Evolutionary conservation across 2,113 vertebrate genomes (phyloP).

Genomic region (Sturnira hondurensis): DNA sequence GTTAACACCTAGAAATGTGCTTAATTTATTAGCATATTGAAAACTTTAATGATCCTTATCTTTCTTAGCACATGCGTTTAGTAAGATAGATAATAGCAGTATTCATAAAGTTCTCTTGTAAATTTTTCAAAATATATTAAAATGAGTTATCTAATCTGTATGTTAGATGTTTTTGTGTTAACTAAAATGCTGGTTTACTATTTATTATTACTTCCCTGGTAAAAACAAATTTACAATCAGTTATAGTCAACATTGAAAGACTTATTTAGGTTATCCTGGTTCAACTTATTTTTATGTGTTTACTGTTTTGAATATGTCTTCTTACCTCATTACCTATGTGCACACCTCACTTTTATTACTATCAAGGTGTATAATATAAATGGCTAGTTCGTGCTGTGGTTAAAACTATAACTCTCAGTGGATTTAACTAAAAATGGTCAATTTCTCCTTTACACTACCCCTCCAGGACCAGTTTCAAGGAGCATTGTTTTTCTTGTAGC

Average conservation of each 20-base stretch:
- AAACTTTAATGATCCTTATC: not conserved
- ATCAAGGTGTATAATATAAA: not conserved
- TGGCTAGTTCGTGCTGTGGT: not conserved
- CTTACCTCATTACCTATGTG: not conserved
- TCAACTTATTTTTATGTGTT: not conserved
- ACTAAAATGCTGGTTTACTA: not conserved
- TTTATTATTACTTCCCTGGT: not conserved
- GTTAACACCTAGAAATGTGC: not conserved
- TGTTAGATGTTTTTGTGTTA: not conserved
- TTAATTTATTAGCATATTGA: not conserved
- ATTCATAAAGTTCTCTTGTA: not conserved
- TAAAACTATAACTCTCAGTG: not conserved
- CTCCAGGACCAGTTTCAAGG: not conserved
- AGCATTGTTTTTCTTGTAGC: not conserved
- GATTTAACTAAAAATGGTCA: not conserved
- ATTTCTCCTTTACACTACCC: not conserved
- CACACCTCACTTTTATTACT: not conserved
- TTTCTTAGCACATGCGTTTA: not conserved
- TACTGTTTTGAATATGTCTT: not conserved
- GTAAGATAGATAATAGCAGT: not conserved
- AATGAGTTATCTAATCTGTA: constrained; percentile 23
- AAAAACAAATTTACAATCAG: not conserved
- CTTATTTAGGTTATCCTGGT: not conserved
- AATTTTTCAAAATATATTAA: not conserved
- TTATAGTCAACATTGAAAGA: not conserved